Base-by-base conservation (phyloP, 2,113 vertebrate genomes). In the Heliornis fulica region DNA sequence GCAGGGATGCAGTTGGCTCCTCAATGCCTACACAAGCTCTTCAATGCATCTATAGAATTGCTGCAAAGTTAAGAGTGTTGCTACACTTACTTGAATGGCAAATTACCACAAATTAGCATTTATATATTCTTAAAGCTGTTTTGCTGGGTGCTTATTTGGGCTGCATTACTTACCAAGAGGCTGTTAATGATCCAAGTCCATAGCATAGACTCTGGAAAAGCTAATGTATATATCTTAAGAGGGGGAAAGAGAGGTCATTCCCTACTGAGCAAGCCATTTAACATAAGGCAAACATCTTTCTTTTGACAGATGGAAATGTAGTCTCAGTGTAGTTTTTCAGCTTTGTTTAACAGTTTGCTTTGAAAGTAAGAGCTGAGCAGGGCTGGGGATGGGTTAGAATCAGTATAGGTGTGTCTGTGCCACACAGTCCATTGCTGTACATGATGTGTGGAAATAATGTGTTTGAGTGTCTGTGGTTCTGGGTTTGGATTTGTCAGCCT, bases 381-480 rank as follows among this genome's bases (percentile, higher is more conserved):
- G 68, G 28, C n/a, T 16, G 12, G 56, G 32, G 9, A 3, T 12
- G 51, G 6, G 13, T 40, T 45, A 59, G 69, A 23, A 22, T 38
- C 26, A 4, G 21, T 13, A 13, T 4, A 19, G 71, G 34, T 46
- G 34, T 75, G 25, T 48, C 53, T 60, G 75, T 80, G 63, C 26
- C 57, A 31, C 17, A 3, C 26, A 5, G 2, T 7, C 26, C 5
- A 0, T 23, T 50, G 13, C 41, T n/a, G 15, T n/a, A 8, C 6
- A 0, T 25, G 21, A 31, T 1, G 2, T 78, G 51, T 41, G 66
- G 45, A 59, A 74, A 25, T 45, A 19, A 2, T 50, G 25, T 28
- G 4, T 84, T 51, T 1, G 0, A 28, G 7, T 26, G 38, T 9
- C 5, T 25, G 18, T 22, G 34, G 19, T 56, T 83, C 72, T 80